These are phyloP conservation scores for Rhamphomyia laevipes DNA, from an alignment of 2,888 invertebrate genomes.

Conservation along the genomic window DNA sequence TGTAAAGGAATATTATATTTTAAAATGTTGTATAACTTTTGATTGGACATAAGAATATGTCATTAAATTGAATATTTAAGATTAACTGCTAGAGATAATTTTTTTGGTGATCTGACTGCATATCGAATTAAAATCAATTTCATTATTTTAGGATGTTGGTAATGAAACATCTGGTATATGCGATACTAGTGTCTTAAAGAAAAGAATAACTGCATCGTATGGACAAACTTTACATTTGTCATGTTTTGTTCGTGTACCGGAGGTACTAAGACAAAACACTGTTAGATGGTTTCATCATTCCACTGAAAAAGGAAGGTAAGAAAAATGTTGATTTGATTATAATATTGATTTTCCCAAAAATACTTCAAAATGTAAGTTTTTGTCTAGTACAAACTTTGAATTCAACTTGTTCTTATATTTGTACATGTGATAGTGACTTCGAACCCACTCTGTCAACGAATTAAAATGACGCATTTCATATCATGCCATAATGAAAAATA, in stretches of 20 bases:
- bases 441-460: no score
- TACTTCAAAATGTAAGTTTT: no score
- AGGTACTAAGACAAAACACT: constrained; percentile 66
- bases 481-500: no score
- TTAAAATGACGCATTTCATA: no score
- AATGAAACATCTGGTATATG: constrained; percentile 84
- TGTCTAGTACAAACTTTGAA: no score
- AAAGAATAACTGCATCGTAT: constrained; percentile 82
- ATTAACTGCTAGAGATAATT: no score
- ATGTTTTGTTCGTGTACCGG: constrained; percentile 82
- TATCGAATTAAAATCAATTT: background rate
- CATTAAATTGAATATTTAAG: no score
- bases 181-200: constrained; percentile 77
- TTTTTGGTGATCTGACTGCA: background rate
- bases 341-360: no score
- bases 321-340: constrained; percentile 5
- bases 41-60: background rate
- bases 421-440: no score
- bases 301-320: constrained; percentile 67
- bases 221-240: constrained; percentile 86
- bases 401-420: no score
- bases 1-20: background rate
- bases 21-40: background rate
- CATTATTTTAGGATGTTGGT: constrained; percentile 63
- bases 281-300: constrained; percentile 83